Evolutionary conservation across 2,888 invertebrate species (phyloP), one percentile per base, ranked within the genome.

Genomic region (Dyspetes luteomarginatus): DNA sequence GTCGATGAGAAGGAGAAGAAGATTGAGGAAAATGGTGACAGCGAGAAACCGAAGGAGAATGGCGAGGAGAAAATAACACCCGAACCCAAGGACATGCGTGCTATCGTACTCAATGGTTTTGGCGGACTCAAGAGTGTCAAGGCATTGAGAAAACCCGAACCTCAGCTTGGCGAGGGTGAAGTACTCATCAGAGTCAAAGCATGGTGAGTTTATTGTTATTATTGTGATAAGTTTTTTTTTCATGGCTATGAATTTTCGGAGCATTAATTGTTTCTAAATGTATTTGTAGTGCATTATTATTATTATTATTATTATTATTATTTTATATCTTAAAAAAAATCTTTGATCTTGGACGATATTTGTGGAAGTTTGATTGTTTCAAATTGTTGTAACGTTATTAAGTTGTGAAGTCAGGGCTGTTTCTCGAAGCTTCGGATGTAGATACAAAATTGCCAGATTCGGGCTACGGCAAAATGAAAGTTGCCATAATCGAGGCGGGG

Each of bases 81-180:
- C 76, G 90, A 89, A 85, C 95, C 95, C 85, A 96, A 96, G 92
- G 96, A 97, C 93, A 97, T 97, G 97, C 94, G 96, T 90, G 96
- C 96, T 74, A 95, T 97, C 87, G 96, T 97, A 83, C 94, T 97
- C 86, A 96, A 96, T 85, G 96, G 96, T 88, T 97, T 97, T 92
- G 97, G 97, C 48, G 97, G 97, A 52, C 93, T 97, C 82, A 97
- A 97, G 92, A 95, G 96, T 90, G 95, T 97, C 86, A 97, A 97
- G 93, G 95, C 96, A 85, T 94, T 95, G 89, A 96, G 95, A 92
- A 96, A 96, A 90, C 96, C 96, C 26, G 96, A 97, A 91, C 96
- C 96, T 48, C 93, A 94, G 85, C 91, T 94, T 73, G 94, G 93
- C 86, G 95, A 96, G 90, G 96, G 96, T 87, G 95, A 97, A 92